These are phyloP conservation scores for Dreissena polymorpha DNA, from an alignment of 1,140 invertebrate species.

Conservation along the genomic window DNA sequence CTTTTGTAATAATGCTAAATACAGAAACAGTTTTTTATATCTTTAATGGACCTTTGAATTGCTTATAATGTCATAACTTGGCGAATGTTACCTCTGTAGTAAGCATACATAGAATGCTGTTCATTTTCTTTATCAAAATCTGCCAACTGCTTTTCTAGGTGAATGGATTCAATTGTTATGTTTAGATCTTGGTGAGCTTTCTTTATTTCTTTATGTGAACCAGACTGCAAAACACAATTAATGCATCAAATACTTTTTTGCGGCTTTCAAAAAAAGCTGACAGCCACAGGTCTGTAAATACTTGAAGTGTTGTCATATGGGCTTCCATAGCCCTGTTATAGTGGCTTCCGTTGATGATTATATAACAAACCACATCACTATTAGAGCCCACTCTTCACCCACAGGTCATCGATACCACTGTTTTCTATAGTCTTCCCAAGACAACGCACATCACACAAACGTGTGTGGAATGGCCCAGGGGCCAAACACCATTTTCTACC, in stretches of 20 bases:
- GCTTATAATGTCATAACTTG: no score
- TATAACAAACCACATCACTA: background rate
- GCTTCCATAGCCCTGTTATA: constrained; percentile 20
- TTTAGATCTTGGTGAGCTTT: constrained; percentile 3
- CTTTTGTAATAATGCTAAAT: constrained; percentile 2
- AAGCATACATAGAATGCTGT: no score
- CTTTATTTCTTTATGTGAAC: background rate
- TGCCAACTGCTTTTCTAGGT: constrained; percentile 10
- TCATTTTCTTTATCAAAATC: constrained; percentile 18
- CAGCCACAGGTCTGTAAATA: constrained; percentile 12
- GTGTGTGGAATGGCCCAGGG: constrained; percentile 10
- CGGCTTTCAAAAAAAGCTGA: background rate
- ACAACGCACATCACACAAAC: constrained; percentile 6
- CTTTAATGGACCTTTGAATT: no score
- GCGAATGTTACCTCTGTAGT: no score
- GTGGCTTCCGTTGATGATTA: constrained; percentile 13
- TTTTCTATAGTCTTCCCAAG: constrained; percentile 12
- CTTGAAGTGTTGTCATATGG: constrained; percentile 7
- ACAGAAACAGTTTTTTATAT: background rate
- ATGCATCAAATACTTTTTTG: background rate
- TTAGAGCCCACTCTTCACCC: constrained; percentile 6
- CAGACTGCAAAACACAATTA: background rate
- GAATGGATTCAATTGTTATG: background rate
- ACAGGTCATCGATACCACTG: constrained; percentile 11
- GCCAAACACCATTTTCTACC: constrained; percentile 3